Evolutionary conservation across 2,113 vertebrate genomes (phyloP).

Genomic region (Mustelus asterias): DNA sequence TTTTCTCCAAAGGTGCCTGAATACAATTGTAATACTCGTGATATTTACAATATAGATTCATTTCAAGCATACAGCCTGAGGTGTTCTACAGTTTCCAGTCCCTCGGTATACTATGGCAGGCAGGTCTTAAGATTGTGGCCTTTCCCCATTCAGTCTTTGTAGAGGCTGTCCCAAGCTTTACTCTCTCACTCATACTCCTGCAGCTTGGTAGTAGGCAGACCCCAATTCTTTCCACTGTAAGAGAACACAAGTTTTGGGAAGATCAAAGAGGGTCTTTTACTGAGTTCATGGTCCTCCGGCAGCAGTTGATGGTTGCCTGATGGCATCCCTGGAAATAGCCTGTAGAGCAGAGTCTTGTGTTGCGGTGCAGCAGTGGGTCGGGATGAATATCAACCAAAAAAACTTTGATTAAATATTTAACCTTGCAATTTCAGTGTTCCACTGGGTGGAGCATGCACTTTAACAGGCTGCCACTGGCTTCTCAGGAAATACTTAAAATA

Average conservation of each 20-base stretch:
- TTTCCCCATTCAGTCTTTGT: background rate
- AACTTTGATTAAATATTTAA: background rate
- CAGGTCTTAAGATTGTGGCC: background rate
- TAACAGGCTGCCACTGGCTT: background rate
- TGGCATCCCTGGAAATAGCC: background rate
- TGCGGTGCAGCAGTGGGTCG: too few relatives aligned
- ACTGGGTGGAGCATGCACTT: background rate
- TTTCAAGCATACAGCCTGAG: background rate
- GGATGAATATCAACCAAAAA: background rate
- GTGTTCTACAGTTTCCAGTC: background rate
- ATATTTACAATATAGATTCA: background rate
- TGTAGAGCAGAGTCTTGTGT: background rate
- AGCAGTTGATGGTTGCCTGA: background rate
- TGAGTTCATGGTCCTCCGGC: background rate
- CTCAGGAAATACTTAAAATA: too few relatives aligned
- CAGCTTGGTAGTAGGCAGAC: background rate
- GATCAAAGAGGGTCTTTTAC: background rate
- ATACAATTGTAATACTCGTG: background rate
- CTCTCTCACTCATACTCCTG: background rate
- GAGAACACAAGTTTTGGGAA: background rate
- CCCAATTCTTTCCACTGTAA: background rate
- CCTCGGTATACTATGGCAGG: background rate
- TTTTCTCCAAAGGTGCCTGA: too few relatives aligned
- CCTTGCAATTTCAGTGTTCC: background rate
- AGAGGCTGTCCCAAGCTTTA: background rate